Percentiles rank a stretch among this genome's conserved stretches.
These are phyloP conservation scores for Datnioides undecimradiatus DNA, from an alignment of 2,113 vertebrate genomes.

Conservation along the genomic window DNA sequence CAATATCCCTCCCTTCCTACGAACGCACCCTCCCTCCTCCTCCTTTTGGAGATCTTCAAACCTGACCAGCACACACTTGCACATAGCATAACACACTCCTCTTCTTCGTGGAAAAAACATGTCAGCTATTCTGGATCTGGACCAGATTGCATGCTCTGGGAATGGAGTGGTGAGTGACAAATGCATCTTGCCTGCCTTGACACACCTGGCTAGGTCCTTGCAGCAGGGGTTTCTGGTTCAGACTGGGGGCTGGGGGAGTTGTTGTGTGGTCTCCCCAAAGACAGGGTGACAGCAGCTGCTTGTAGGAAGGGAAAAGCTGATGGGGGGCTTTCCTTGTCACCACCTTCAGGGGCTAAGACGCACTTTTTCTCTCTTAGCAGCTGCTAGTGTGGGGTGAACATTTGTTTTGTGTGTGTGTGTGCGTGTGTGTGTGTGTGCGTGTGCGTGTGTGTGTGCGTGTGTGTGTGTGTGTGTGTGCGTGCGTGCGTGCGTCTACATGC, in stretches of 20 bases:
- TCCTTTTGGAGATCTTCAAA: constrained; percentile 72
- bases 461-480: constrained; percentile 19
- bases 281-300: constrained; percentile 43
- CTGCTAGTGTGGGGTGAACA: constrained; percentile 26
- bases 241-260: constrained; percentile 16
- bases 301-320: constrained; percentile 19
- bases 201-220: constrained; percentile 62
- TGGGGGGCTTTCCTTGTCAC: constrained; percentile 47
- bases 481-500: constrained; percentile 16
- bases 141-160: constrained; percentile 83
- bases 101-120: constrained; percentile 81
- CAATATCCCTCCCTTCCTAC: constrained; percentile 67
- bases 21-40: constrained; percentile 46
- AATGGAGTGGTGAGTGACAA: constrained; percentile 85
- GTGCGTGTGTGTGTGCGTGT: constrained; percentile 10
- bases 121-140: constrained; percentile 86
- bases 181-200: constrained; percentile 50
- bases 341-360: constrained; percentile 32
- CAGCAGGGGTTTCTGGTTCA: constrained; percentile 29
- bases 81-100: constrained; percentile 76
- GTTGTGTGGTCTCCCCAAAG: constrained; percentile 32
- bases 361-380: constrained; percentile 34
- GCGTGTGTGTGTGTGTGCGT: constrained; percentile 18
- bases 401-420: constrained; percentile 32
- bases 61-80: constrained; percentile 71